These are phyloP conservation scores for Spinibarbus caldwelli DNA, from an alignment of 2,797 vertebrate species.

Conservation along the genomic window DNA sequence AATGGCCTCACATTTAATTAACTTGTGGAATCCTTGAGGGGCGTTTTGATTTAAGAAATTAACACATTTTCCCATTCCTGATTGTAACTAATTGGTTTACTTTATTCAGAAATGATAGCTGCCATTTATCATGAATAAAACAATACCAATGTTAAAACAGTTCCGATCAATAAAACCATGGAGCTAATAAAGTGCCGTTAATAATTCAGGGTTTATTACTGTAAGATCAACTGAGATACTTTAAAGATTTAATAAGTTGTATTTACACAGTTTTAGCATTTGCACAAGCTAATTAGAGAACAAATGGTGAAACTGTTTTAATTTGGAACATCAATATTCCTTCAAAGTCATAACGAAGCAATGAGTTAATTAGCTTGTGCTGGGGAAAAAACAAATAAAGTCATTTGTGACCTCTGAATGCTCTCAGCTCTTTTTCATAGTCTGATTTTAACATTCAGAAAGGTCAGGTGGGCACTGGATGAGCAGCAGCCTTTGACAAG, in stretches of 20 bases:
- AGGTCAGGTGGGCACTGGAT: constrained; percentile 46
- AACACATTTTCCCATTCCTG: constrained; percentile 75
- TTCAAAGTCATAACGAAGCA: constrained; percentile 58
- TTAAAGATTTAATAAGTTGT: not conserved
- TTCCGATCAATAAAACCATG: too few species aligned
- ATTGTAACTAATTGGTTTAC: constrained; percentile 79
- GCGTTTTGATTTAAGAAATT: constrained; percentile 77
- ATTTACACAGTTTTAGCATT: not conserved
- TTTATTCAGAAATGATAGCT: constrained; percentile 73
- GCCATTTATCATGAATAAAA: constrained; percentile 32
- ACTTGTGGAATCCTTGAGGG: constrained; percentile 75
- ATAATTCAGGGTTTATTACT: not conserved
- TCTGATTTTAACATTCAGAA: constrained; percentile 16
- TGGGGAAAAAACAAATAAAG: not conserved
- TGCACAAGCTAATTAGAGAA: not conserved
- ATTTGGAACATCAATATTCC: constrained; percentile 25
- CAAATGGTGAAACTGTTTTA: constrained; percentile 11
- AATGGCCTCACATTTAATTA: constrained; percentile 78
- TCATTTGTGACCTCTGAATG: constrained; percentile 7
- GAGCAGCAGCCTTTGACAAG: constrained; percentile 39
- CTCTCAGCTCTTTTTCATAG: not conserved
- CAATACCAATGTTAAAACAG: not conserved
- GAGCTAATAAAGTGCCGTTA: not conserved
- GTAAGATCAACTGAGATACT: not conserved
- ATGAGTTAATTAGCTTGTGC: constrained; percentile 44